These are phyloP conservation scores for Pogonognathellus flavescens DNA, from an alignment of 1,140 invertebrate species.

Conservation along the genomic window DNA sequence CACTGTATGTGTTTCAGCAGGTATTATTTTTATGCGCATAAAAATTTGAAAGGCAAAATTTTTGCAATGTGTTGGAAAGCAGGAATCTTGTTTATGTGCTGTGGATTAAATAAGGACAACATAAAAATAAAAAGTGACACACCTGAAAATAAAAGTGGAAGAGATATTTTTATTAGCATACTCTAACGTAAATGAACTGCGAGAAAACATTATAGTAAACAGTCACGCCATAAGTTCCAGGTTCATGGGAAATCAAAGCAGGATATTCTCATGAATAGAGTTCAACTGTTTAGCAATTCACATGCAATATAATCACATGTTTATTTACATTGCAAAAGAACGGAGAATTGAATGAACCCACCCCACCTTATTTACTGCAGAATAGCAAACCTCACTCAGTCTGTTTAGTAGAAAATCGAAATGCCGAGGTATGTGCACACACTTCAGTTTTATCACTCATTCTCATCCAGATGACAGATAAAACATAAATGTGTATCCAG, in stretches of 20 bases:
- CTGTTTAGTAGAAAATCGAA: too few relatives aligned
- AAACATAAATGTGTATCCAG: too few relatives aligned
- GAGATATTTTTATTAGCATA: not conserved
- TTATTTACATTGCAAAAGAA: not conserved
- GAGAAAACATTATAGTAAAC: not conserved
- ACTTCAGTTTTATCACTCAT: too few relatives aligned
- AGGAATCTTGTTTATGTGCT: not conserved
- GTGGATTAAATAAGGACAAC: not conserved
- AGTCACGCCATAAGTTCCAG: constrained; percentile 5
- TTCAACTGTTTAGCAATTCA: constrained; percentile 13
- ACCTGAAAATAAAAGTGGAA: constrained; percentile 10
- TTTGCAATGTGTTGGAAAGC: not conserved
- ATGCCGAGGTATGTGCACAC: too few relatives aligned
- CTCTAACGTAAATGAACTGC: not conserved
- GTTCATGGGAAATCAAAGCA: constrained; percentile 29
- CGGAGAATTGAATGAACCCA: too few relatives aligned
- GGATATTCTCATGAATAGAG: constrained; percentile 20
- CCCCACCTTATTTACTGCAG: too few relatives aligned
- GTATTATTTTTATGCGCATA: too few relatives aligned
- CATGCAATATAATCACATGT: not conserved
- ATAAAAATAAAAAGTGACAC: not conserved
- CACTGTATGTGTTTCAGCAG: too few relatives aligned
- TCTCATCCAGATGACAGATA: too few relatives aligned
- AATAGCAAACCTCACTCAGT: too few relatives aligned
- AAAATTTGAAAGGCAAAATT: too few relatives aligned